A percentile compares a stretch with the other conserved stretches of the same genome.
These are phyloP conservation scores for Noctua pronuba DNA, from an alignment of 2,888 invertebrate species.

Conservation along the genomic window DNA sequence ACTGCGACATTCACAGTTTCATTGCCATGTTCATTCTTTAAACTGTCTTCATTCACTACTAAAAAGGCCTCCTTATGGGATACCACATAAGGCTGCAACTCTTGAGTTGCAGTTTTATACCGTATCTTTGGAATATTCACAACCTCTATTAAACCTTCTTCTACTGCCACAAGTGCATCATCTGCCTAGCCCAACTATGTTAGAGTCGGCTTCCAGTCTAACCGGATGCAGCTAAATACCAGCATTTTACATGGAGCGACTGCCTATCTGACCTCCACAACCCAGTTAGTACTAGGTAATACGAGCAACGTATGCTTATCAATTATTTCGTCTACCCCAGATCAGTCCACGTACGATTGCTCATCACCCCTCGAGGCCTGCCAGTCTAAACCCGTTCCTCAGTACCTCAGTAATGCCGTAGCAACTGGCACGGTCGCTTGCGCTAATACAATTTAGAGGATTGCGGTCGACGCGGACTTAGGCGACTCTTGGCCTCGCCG, in stretches of 20 bases:
- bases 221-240: too few species aligned
- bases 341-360: slow-evolving; percentile 21
- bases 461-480: slow-evolving; percentile 78
- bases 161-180: too few species aligned
- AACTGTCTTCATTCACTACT: not conserved
- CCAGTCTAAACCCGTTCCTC: slow-evolving; percentile 47
- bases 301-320: not conserved
- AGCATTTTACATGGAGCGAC: too few species aligned
- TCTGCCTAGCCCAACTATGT: too few species aligned
- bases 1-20: not conserved
- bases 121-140: not conserved
- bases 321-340: slow-evolving; percentile 13
- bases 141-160: too few species aligned
- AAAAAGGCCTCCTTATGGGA: too few species aligned
- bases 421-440: slow-evolving; percentile 57
- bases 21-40: not conserved
- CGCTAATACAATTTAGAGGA: slow-evolving; percentile 80
- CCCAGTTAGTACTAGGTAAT: too few species aligned
- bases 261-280: too few species aligned
- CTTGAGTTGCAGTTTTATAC: not conserved
- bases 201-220: too few species aligned
- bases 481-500: slow-evolving; percentile 60
- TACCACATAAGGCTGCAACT: not conserved
- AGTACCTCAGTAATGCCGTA: slow-evolving; percentile 32
- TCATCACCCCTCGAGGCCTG: slow-evolving; percentile 8